A percentile compares a stretch with the other conserved stretches of the same genome.
These are phyloP conservation scores for Ceryle rudis DNA, from an alignment of 2,797 vertebrate species.

Conservation along the genomic window DNA sequence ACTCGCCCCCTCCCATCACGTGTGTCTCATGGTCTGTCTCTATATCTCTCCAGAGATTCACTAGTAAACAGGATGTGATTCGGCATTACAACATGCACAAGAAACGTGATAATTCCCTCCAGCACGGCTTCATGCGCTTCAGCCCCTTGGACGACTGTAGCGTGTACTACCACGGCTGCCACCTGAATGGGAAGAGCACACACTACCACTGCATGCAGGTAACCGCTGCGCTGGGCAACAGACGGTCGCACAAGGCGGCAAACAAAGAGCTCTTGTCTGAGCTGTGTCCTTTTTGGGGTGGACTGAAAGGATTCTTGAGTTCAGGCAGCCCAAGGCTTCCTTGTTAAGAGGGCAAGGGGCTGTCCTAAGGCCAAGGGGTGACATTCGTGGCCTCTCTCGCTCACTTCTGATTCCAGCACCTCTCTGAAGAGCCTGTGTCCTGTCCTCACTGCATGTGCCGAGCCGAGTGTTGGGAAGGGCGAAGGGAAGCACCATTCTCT, in stretches of 20 bases:
- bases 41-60: slow-evolving; percentile 92
- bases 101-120: slow-evolving; percentile 98
- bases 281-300: neutral
- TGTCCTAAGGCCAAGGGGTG: neutral
- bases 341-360: neutral
- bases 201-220: slow-evolving; percentile 99
- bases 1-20: neutral
- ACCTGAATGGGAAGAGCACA: slow-evolving; percentile 99
- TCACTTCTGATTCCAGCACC: neutral
- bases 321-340: accelerated
- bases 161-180: slow-evolving; percentile 98
- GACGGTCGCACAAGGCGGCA: neutral
- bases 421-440: neutral
- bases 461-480: neutral
- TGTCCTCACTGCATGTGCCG: neutral
- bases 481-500: neutral
- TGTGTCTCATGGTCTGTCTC: neutral
- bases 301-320: neutral
- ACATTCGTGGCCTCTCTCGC: neutral
- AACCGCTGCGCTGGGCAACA: neutral
- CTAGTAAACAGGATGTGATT: slow-evolving; percentile 99
- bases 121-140: slow-evolving; percentile 99
- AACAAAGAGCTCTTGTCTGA: neutral
- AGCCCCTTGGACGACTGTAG: slow-evolving; percentile 99
- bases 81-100: slow-evolving; percentile 99